phyloP scores from a whole-genome alignment of 2,888 invertebrate species.

The Encarsia formosa region DNA sequence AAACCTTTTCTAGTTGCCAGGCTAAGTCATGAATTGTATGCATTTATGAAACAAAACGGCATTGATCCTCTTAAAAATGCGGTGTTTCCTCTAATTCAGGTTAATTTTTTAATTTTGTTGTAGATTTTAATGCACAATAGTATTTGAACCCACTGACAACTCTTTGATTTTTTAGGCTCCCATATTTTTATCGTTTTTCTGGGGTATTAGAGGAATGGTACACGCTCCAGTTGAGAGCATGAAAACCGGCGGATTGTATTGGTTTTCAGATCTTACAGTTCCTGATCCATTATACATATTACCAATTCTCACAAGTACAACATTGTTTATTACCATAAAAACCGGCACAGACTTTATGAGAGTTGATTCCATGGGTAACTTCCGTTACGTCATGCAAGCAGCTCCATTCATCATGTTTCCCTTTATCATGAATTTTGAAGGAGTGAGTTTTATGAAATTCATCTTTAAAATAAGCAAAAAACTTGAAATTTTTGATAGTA shows the following conservation, averaged over 20 bases:
- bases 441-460: conserved; percentile 53
- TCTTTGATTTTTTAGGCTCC: conserved; percentile 57
- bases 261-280: conserved; percentile 90
- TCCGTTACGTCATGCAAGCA: conserved; percentile 72
- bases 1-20: conserved; percentile 56
- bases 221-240: conserved; percentile 88
- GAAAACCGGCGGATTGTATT: conserved; percentile 79
- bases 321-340: conserved; percentile 79
- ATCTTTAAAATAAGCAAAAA: not conserved
- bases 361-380: conserved; percentile 58
- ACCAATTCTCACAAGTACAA: conserved; percentile 79
- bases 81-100: conserved; percentile 73
- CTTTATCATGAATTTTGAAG: conserved; percentile 82
- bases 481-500: not conserved
- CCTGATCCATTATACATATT: conserved; percentile 85
- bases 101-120: too few species aligned
- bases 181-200: conserved; percentile 87
- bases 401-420: conserved; percentile 78
- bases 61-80: conserved; percentile 78
- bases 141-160: not conserved
- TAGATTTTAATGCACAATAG: too few species aligned
- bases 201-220: conserved; percentile 83
- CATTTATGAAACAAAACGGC: conserved; percentile 77
- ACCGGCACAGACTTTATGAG: conserved; percentile 71
- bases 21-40: conserved; percentile 72